Evolutionary conservation across 1,140 invertebrate species (phyloP).

Genomic region (Drosophila pseudoobscura): DNA sequence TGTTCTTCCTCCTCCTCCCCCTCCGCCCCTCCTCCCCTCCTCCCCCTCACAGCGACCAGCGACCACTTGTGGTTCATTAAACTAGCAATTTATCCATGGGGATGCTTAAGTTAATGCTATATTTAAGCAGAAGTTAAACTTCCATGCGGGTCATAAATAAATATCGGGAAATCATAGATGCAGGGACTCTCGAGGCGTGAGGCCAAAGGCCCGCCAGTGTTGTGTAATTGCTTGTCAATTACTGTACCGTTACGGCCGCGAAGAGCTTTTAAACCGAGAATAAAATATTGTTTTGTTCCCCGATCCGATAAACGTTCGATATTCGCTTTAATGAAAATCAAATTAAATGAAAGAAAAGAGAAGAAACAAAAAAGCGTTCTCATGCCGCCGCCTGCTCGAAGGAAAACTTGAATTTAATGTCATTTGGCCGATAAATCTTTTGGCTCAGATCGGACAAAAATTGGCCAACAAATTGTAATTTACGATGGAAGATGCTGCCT

Average conservation of each 20-base stretch:
- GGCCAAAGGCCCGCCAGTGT: background rate
- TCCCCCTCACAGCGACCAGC: too few species aligned
- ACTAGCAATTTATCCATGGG: too few species aligned
- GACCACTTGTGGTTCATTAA: too few species aligned
- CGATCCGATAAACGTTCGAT: constrained; percentile 14
- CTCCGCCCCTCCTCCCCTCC: too few species aligned
- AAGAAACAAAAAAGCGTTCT: constrained; percentile 18
- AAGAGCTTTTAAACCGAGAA: constrained; percentile 1
- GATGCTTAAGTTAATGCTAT: too few species aligned
- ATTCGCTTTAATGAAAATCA: constrained; percentile 8
- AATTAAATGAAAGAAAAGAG: constrained; percentile 15
- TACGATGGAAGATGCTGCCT: constrained; percentile 10
- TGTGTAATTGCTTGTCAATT: constrained; percentile 19
- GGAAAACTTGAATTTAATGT: constrained; percentile 40
- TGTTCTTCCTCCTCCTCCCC: too few species aligned
- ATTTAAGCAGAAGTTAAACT: too few species aligned
- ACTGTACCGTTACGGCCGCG: constrained; percentile 4
- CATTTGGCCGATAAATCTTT: constrained; percentile 49
- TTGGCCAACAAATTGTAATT: constrained; percentile 43
- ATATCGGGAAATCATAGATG: too few species aligned
- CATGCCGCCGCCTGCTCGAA: background rate
- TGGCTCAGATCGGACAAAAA: constrained; percentile 27
- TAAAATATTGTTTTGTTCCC: background rate
- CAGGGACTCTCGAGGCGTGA: too few species aligned
- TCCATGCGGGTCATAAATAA: too few species aligned